Base-by-base conservation (phyloP, 2,888 invertebrate genomes). In the Colletes collaris region DNA sequence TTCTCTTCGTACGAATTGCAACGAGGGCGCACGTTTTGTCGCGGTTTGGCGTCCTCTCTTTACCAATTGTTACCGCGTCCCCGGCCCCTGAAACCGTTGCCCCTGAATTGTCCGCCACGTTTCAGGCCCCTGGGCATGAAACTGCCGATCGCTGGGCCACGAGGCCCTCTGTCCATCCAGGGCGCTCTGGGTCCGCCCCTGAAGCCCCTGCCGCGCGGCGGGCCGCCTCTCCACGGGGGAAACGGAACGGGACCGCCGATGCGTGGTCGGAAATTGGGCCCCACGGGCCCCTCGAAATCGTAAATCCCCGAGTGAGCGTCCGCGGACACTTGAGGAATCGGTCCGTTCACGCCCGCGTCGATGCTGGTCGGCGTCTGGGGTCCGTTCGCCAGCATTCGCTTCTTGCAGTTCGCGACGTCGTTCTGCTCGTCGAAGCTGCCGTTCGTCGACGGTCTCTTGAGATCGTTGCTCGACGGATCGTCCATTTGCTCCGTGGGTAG, bases 161-260 rank as follows among this genome's bases (percentile, higher is more conserved):
- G 84, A 7, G 90, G 88, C n/a, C 90, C 87, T 46, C 90, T 83
- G 44, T 92, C 91, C 88, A 94, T 94, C 95, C 91, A 95, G 91
- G 90, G 94, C 88, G 84, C 90, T 50, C 89, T 93, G 86, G 75
- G 93, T 87, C 87, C 94, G 2, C 91, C 92, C 77, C 91, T 87
- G 46, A 49, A 94, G 91, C 73, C 93, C 88, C 91, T 86, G 4
- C 93, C 94, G 91, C 87, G 94, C 82, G 83, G 92, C 90, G 13
- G 93, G 90, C n/a, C 93, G 84, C 87, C 94, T 87, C 58, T 93
- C 94, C 76, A 93, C 87, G 79, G 93, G 89, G 73, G 93, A 85
- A 76, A 94, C 19, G 85, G 83, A 0, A 78, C 76, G 1, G 86
- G 84, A 13, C 82, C 77, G 4, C 87, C 86, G 8, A 88, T 66